Conservation (phyloP, 2,113 vertebrate species). For the Paradoxurus hermaphroditus region DNA sequence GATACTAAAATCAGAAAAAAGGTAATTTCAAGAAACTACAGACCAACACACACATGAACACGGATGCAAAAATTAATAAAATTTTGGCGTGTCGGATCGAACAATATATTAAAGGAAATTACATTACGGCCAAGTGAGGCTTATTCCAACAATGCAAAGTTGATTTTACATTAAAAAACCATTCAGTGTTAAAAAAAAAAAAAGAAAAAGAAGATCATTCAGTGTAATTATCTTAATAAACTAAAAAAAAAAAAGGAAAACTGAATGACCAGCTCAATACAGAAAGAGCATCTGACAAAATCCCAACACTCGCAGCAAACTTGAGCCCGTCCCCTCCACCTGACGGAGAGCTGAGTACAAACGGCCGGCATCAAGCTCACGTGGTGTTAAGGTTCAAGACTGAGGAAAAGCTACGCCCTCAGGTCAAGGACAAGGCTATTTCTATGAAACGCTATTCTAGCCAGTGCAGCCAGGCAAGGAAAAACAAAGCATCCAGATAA, state of each 20-base stretch:
- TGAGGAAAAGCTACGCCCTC: rapidly evolving
- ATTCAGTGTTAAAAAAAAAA: background rate
- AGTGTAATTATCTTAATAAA: background rate
- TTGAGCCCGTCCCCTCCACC: background rate
- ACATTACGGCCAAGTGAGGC: no score
- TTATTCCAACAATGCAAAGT: background rate
- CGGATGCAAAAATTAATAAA: background rate
- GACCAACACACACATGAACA: no score
- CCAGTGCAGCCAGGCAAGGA: background rate
- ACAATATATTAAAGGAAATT: rapidly evolving
- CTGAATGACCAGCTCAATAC: background rate
- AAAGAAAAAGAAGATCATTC: background rate
- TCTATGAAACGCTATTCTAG: background rate
- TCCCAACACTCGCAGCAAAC: background rate
- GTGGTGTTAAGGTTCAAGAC: background rate
- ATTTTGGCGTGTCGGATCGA: background rate
- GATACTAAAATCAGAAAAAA: background rate
- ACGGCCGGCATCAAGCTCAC: background rate
- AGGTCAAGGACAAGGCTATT: background rate
- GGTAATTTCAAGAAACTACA: background rate
- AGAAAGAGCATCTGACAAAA: background rate
- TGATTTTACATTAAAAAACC: background rate
- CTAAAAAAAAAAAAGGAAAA: background rate
- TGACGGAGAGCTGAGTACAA: background rate
- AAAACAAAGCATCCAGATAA: background rate